Percentiles rank a stretch among this genome's conserved stretches.
phyloP scores from a whole-genome alignment of 2,888 invertebrate genomes.

The Phengaris alcon region DNA sequence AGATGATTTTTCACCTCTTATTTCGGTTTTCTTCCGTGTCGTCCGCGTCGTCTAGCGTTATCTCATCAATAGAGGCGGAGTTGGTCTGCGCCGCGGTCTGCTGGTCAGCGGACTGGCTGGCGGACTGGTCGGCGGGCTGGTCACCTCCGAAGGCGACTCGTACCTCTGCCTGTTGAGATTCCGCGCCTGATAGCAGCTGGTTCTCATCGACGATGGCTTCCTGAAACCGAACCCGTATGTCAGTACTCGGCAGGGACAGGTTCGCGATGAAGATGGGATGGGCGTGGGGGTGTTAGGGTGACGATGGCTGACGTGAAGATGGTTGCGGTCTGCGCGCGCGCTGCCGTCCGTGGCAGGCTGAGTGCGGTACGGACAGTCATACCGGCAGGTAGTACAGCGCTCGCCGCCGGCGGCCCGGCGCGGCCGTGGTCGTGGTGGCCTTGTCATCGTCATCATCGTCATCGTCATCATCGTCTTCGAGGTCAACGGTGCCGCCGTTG shows the following conservation, averaged over 20 bases:
- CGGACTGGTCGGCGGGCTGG: slow-evolving; percentile 39
- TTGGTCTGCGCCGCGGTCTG: slow-evolving; percentile 80
- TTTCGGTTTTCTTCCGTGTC: slow-evolving; percentile 88
- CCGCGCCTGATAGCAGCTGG: slow-evolving; percentile 75
- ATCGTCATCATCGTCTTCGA: slow-evolving; percentile 75
- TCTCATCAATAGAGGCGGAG: slow-evolving; percentile 83
- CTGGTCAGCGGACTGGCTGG: slow-evolving; percentile 51
- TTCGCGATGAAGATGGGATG: slow-evolving; percentile 44
- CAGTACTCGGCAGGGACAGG: slow-evolving; percentile 27
- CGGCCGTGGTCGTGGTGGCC: slow-evolving; percentile 47
- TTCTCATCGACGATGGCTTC: slow-evolving; percentile 69
- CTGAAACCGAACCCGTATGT: slow-evolving; percentile 49
- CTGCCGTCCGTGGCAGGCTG: slow-evolving; percentile 75
- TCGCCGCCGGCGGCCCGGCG: slow-evolving; percentile 52
- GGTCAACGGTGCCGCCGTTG: slow-evolving; percentile 59
- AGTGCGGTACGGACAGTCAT: slow-evolving; percentile 64
- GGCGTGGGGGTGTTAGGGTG: slow-evolving; percentile 43
- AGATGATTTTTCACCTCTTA: slow-evolving; percentile 77
- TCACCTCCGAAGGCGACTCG: slow-evolving; percentile 80
- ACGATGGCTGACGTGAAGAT: slow-evolving; percentile 44
- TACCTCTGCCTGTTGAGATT: slow-evolving; percentile 82
- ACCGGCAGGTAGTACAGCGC: slow-evolving; percentile 66
- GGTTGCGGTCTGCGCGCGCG: slow-evolving; percentile 60
- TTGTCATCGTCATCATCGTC: slow-evolving; percentile 82
- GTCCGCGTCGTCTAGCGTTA: slow-evolving; percentile 84